Base-by-base conservation (phyloP, 2,888 invertebrate species). In the Metellina segmentata region DNA sequence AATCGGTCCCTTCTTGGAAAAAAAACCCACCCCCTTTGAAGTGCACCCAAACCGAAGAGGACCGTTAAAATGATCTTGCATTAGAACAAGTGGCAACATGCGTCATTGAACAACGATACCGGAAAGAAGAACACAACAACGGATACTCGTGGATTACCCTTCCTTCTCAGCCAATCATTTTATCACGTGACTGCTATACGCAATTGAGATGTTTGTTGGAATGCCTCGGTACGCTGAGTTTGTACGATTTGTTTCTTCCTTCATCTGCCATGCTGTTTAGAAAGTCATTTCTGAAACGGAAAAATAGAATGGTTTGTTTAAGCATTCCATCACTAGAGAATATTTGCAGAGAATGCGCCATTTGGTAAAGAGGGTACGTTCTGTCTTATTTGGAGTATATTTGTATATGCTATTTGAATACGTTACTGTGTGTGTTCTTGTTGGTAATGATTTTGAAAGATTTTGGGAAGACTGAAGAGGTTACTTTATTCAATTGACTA, bases 11-110 rank as follows among this genome's bases (percentile, higher is more conserved):
- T 19, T 19, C 20, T 72, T 79, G 19, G 13, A 61, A 9, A 61
- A 79, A 53, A 34, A 81, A 72, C 74, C 34, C 48, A 85, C n/a
- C 61, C n/a, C 69, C 16, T 19, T 70, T 70, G 69, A 78, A 78
- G 78, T 78, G 49, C 77, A 75, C 34, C 49, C 16, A 34, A 34
- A 75, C 61, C 49, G 61, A 53, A 75, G 0, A 75, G 85, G 75
- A 75, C 53, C 85, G 74, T 85, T 85, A 85, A 85, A 61, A 75
- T 78, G 86, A 86, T 85, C 74, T 85, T 85, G 34, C 83, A 85
- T 86, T 86, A 86, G 70, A 86, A 78, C 86, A 86, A 86, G 86
- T 86, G 78, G 86, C 70, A 86, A 79, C 86, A 86, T 78, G 86
- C 86, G 52, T 78, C 86, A 86, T 86, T 86, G 86, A 85, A 61